Conservation (phyloP, 2,797 vertebrate genomes). For the Euphonia xanthogaster region DNA sequence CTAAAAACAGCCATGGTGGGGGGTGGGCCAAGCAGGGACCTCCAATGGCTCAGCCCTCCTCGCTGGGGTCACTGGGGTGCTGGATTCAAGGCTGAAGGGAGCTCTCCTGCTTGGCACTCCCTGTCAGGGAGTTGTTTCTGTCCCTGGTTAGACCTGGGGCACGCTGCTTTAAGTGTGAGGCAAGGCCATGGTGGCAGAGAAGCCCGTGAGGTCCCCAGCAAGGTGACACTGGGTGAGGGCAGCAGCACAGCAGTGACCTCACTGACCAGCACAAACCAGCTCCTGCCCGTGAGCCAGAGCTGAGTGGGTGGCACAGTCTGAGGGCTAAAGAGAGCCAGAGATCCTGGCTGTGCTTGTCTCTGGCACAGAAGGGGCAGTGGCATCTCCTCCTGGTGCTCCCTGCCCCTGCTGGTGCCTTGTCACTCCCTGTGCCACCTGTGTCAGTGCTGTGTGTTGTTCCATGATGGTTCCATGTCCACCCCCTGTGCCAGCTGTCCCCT, state of each 20-base stretch:
- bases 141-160: not conserved
- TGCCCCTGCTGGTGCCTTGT: not conserved
- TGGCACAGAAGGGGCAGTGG: not conserved
- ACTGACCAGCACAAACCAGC: not conserved
- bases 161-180: not conserved
- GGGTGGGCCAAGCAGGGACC: accelerated
- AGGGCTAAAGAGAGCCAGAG: not conserved
- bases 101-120: not conserved
- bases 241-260: not conserved
- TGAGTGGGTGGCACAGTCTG: not conserved
- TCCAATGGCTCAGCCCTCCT: accelerated
- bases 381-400: not conserved
- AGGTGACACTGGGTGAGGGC: not conserved
- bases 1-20: not conserved
- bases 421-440: accelerated
- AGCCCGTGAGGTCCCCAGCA: not conserved
- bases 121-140: accelerated
- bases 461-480: not conserved
- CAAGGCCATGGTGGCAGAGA: not conserved
- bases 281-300: not conserved
- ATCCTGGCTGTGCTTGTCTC: not conserved
- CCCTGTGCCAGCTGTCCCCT: not conserved
- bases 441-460: not conserved
- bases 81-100: not conserved
- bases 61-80: accelerated